phyloP scores from a whole-genome alignment of 2,113 vertebrate species.

The Coptodon rendalli region DNA sequence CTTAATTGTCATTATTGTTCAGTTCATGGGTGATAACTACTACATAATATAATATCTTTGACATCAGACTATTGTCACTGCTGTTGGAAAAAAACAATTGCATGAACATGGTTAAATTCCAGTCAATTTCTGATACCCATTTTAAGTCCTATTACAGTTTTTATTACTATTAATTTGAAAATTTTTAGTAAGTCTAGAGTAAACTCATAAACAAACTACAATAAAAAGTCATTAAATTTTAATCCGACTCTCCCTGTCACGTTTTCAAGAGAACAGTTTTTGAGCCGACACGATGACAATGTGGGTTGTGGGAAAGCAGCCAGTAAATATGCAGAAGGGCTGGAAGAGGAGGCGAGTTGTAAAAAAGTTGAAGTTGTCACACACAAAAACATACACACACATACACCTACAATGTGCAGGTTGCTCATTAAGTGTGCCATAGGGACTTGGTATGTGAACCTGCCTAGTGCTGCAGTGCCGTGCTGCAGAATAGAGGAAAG shows the following conservation, averaged over 20 bases:
- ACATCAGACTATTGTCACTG: background rate
- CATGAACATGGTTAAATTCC: background rate
- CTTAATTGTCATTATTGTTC: background rate
- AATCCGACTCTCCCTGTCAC: background rate
- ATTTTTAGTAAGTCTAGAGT: background rate
- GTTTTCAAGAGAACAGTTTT: background rate
- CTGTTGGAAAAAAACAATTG: background rate
- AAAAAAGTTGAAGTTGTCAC: background rate
- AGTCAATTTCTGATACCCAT: background rate
- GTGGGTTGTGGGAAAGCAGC: background rate
- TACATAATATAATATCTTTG: background rate
- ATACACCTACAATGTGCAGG: background rate
- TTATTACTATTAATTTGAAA: background rate
- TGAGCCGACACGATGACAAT: background rate
- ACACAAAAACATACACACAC: background rate
- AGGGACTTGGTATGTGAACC: slow-evolving; percentile 13
- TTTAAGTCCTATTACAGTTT: background rate
- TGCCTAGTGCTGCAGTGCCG: background rate
- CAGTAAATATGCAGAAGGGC: background rate
- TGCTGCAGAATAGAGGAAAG: slow-evolving; percentile 26
- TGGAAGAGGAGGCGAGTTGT: background rate
- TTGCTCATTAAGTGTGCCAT: slow-evolving; percentile 45
- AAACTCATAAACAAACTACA: background rate
- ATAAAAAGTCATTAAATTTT: background rate
- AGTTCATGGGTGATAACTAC: background rate